Base-by-base conservation (phyloP, 2,113 vertebrate genomes). In the Microtus pennsylvanicus region DNA sequence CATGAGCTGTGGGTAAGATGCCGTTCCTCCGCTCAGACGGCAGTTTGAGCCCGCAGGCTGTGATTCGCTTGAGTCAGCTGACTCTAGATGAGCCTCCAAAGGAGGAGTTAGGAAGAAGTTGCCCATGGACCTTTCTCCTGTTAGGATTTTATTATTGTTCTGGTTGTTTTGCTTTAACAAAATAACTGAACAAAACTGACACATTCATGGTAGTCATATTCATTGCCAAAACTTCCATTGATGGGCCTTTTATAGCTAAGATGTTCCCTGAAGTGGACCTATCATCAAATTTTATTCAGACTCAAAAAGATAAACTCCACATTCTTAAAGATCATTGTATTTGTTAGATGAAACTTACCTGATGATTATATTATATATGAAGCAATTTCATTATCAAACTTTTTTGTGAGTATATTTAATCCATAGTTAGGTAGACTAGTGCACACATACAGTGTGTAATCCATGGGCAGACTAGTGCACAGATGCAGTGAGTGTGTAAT, bases 1-100 rank as follows among this genome's bases (percentile, higher is more conserved):
- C 77, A 81, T 96, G 77, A 91, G 45, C 83, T 50, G 61, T 94
- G 74, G 74, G 11, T 78, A 87, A 83, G 69, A 63, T 19, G 22
- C n/a, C 30, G 24, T 72, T 86, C 88, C 55, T 89, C 50, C 38
- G 75, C 52, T 92, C 88, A 30, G 87, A 92, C 87, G 69, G 87
- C 13, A 58, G n/a, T 61, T 95, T 86, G 87, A 94, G 78, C 95
- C 87, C 94, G 63, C 83, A 87, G 78, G 33, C 87, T 89, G 52
- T 95, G 90, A 42, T 42, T 42, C 42, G 42, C 42, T 42, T 42
- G 42, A 42, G 42, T 42, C 42, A 42, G 42, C 42, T 42, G 42
- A 77, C 86, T 94, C 74, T 50, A 38, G 26, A 89, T 63, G 78
- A 94, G 33, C 16, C 65, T 16, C 0, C 45, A 76, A 87, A 89